Percentiles rank a stretch among this genome's conserved stretches.
phyloP scores from a whole-genome alignment of 2,797 vertebrate species.

The Lithobates pipiens region DNA sequence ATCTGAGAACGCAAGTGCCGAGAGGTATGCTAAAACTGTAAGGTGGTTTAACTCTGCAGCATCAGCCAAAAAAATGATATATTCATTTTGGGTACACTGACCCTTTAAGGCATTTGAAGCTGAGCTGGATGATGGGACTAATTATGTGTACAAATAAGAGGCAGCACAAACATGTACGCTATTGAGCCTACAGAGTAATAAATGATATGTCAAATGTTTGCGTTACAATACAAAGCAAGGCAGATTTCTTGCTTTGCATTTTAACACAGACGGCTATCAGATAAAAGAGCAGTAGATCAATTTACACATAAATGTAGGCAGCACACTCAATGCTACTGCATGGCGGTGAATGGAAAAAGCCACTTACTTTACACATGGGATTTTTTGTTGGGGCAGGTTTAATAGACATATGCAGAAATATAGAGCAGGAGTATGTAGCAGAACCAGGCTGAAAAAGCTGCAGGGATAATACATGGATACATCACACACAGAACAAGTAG shows the following conservation, averaged over 20 bases:
- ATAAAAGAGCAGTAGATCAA: constrained; percentile 16
- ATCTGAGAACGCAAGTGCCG: too few relatives aligned
- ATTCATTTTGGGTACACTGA: too few relatives aligned
- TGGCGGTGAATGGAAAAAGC: not conserved
- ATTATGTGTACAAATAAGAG: too few relatives aligned
- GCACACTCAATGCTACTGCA: constrained; percentile 14
- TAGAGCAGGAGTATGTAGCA: not conserved
- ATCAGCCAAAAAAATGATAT: too few relatives aligned
- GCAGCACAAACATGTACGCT: too few relatives aligned
- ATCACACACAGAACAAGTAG: not conserved
- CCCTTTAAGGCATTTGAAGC: too few relatives aligned
- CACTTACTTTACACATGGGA: constrained; percentile 6
- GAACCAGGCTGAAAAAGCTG: not conserved
- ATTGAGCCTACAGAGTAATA: too few relatives aligned
- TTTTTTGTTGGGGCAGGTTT: constrained; percentile 15
- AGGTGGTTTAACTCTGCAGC: too few relatives aligned
- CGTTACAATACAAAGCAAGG: not conserved
- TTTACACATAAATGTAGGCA: constrained; percentile 38
- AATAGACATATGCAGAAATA: constrained; percentile 20
- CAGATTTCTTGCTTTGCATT: constrained; percentile 14
- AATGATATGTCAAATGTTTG: too few relatives aligned
- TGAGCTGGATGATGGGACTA: too few relatives aligned
- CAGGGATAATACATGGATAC: not conserved
- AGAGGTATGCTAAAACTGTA: too few relatives aligned
- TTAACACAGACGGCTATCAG: constrained; percentile 20